phyloP scores from a whole-genome alignment of 1,140 invertebrate species.

The Yoshiicerus persimilis region DNA sequence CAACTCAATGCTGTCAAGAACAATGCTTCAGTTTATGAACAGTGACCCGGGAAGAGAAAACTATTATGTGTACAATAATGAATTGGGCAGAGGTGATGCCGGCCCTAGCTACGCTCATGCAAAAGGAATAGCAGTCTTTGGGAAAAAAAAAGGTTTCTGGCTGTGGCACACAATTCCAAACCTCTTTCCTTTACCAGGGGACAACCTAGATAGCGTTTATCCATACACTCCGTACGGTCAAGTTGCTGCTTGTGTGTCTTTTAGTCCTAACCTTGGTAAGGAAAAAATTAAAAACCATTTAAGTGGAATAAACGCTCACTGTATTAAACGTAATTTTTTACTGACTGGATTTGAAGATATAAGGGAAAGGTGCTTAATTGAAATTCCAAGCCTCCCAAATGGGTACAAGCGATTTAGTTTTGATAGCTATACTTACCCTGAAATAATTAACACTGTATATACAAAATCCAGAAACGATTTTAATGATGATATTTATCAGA shows the following conservation, averaged over 20 bases:
- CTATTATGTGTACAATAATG: neutral
- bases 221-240: neutral
- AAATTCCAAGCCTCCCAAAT: no score
- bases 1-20: neutral
- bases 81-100: neutral
- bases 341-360: no score
- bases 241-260: neutral
- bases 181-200: neutral
- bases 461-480: no score
- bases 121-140: neutral
- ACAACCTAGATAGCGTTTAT: neutral
- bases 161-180: neutral
- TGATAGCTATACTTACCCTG: no score
- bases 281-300: neutral
- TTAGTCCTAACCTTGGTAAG: neutral
- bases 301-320: neutral
- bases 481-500: no score
- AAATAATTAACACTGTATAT: no score
- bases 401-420: no score
- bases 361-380: no score
- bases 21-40: neutral
- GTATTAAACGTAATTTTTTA: neutral
- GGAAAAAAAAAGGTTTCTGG: neutral
- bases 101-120: neutral
- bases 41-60: neutral